Evolutionary conservation across 2,888 invertebrate genomes (phyloP).

Genomic region (Spodoptera exigua): DNA sequence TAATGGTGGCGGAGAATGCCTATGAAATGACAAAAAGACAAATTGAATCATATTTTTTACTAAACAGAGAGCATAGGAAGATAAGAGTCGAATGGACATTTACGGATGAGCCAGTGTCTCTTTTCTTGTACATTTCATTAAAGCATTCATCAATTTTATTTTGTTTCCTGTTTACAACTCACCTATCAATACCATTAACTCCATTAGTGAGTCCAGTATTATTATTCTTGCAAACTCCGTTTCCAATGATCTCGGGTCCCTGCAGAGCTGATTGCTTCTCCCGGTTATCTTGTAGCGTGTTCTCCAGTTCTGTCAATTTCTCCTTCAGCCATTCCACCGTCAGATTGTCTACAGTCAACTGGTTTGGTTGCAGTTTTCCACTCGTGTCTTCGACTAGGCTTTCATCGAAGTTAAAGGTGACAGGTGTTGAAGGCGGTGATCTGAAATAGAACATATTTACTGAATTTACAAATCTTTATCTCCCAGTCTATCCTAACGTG

Average conservation of each 20-base stretch:
- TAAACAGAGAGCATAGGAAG: too few species aligned
- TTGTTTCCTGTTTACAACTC: slow-evolving; percentile 20
- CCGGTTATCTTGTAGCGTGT: slow-evolving; percentile 93
- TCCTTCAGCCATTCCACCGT: slow-evolving; percentile 96
- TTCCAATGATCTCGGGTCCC: slow-evolving; percentile 86
- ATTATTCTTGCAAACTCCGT: slow-evolving; percentile 86
- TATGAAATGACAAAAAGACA: slow-evolving; percentile 42
- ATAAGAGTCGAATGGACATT: too few species aligned
- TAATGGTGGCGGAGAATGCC: slow-evolving; percentile 86
- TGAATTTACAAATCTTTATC: too few species aligned
- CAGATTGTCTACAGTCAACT: slow-evolving; percentile 96
- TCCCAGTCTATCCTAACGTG: too few species aligned
- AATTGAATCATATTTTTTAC: background rate
- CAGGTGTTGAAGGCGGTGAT: slow-evolving; percentile 93
- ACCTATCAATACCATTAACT: slow-evolving; percentile 88
- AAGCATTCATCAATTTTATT: background rate
- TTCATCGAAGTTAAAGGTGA: slow-evolving; percentile 96
- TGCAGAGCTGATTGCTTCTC: slow-evolving; percentile 91
- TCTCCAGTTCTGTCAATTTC: slow-evolving; percentile 93
- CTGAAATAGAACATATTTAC: slow-evolving; percentile 78
- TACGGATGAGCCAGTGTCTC: too few species aligned
- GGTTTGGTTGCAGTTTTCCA: slow-evolving; percentile 95
- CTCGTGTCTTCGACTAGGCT: slow-evolving; percentile 96
- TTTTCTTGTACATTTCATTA: background rate
- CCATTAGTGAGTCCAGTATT: slow-evolving; percentile 86